A percentile compares a stretch with the other conserved stretches of the same genome.
Evolutionary conservation across 2,113 vertebrate species (phyloP).

Genomic region (Recurvirostra avosetta): DNA sequence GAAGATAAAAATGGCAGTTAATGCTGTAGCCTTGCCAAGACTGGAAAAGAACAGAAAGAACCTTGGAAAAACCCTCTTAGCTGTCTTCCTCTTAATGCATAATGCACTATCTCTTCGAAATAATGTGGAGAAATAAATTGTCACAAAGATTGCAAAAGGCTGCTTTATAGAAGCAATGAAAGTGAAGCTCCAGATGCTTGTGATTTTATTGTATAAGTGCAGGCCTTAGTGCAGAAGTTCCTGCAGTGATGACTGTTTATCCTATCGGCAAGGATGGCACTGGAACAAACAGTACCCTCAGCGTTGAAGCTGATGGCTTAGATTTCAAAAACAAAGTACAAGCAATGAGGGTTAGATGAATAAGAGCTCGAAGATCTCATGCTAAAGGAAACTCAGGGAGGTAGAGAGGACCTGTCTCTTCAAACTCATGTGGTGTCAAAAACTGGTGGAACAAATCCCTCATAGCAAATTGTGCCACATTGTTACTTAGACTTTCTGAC

Average conservation of each 20-base stretch:
- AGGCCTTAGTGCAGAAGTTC: background rate
- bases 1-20: conserved; percentile 21
- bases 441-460: background rate
- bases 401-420: background rate
- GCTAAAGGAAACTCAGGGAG: background rate
- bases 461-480: background rate
- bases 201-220: background rate
- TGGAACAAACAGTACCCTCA: background rate
- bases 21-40: conserved; percentile 18
- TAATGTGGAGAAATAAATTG: background rate
- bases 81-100: background rate
- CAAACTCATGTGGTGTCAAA: background rate
- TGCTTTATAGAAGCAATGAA: background rate
- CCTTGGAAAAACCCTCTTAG: conserved; percentile 29
- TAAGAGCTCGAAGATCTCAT: background rate
- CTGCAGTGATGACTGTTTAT: background rate
- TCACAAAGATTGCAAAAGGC: background rate
- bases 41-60: conserved; percentile 10
- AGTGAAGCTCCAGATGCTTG: background rate
- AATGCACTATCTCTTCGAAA: background rate
- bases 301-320: too few species aligned
- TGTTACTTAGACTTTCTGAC: background rate
- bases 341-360: background rate
- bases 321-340: too few species aligned
- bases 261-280: background rate